Evolutionary conservation across 1,140 invertebrate genomes (phyloP).

Genomic region (Zaprionus taronus): DNA sequence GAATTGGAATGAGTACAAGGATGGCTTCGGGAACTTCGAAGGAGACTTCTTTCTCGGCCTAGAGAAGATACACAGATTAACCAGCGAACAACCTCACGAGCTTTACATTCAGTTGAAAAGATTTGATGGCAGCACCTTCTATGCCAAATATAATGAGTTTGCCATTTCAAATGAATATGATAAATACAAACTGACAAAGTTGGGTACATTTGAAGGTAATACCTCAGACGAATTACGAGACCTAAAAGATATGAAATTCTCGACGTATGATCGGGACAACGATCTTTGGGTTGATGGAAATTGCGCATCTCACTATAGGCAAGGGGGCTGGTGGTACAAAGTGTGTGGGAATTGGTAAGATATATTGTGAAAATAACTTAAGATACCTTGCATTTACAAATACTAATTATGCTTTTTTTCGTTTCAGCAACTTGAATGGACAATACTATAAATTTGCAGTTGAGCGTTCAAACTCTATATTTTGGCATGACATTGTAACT

Average conservation of each 20-base stretch:
- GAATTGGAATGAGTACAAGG: background rate
- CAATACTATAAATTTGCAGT: too few species aligned
- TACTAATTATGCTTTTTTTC: background rate
- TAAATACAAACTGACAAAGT: background rate
- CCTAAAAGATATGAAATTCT: background rate
- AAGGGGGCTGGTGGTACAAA: background rate
- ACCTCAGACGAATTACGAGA: background rate
- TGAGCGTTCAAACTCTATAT: background rate
- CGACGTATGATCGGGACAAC: background rate
- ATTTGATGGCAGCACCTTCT: background rate
- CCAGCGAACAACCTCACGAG: background rate
- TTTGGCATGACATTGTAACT: background rate
- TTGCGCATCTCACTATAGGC: background rate
- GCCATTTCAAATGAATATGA: background rate
- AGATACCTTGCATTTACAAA: background rate
- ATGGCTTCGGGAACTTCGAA: background rate
- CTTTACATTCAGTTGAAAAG: conserved; percentile 1
- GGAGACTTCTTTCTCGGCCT: conserved; percentile 1
- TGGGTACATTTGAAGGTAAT: background rate
- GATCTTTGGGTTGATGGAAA: background rate
- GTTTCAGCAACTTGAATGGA: background rate
- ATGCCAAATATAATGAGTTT: background rate
- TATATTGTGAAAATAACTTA: background rate
- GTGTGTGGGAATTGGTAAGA: background rate
- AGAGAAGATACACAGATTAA: background rate